Conservation (phyloP, 2,797 vertebrate species). For the Anomalospiza imberbis region DNA sequence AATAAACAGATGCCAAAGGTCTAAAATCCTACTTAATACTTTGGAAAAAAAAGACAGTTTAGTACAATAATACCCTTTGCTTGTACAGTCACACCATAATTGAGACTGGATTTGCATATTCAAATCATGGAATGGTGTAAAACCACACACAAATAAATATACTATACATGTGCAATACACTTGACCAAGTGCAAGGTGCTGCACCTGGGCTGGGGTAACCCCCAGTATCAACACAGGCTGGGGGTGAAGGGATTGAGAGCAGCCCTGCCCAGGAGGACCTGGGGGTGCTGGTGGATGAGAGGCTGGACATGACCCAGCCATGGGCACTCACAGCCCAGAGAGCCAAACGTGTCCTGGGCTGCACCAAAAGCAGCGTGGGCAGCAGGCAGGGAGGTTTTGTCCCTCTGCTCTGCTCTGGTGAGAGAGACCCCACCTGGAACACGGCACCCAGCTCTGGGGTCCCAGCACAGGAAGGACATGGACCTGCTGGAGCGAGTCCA, state of each 20-base stretch:
- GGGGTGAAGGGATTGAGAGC: background rate
- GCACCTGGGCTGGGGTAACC: background rate
- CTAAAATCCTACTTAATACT: background rate
- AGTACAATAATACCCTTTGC: background rate
- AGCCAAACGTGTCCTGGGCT: background rate
- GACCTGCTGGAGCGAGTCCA: no score
- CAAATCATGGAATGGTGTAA: background rate
- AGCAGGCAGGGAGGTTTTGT: background rate
- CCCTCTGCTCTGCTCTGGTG: background rate
- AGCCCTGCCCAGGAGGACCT: background rate
- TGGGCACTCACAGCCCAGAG: background rate
- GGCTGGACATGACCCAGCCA: background rate
- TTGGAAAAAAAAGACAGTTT: background rate
- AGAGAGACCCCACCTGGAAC: background rate
- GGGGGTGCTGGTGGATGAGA: background rate
- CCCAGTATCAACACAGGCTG: background rate
- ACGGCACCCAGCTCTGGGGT: background rate
- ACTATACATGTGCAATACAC: background rate
- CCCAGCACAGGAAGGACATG: background rate
- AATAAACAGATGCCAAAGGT: background rate
- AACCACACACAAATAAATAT: background rate
- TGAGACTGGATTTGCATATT: slow-evolving; percentile 7
- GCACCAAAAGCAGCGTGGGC: background rate
- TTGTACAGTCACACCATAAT: background rate
- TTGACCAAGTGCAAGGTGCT: background rate